Percentiles rank a stretch among this genome's conserved stretches.
phyloP scores from a whole-genome alignment of 2,888 invertebrate genomes.

The Tuta absoluta region DNA sequence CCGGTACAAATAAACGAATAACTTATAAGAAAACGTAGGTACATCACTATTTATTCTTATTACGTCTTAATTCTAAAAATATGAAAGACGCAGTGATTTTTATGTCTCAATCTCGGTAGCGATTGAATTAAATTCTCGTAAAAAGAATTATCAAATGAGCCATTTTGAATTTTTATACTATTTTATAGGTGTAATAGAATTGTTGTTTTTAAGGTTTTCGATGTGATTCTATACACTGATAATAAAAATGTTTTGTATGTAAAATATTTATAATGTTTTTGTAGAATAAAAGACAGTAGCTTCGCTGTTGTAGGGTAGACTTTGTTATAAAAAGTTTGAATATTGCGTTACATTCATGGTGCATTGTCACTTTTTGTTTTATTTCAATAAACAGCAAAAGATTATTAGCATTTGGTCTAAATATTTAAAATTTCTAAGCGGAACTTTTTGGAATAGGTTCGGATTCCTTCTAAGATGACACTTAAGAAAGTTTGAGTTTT shows the following conservation, averaged over 20 bases:
- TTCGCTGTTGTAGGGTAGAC: not conserved
- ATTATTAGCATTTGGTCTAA: too few relatives aligned
- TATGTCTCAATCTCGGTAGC: conserved; percentile 27
- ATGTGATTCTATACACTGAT: not conserved
- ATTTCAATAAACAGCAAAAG: too few relatives aligned
- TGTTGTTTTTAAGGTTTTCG: conserved; percentile 2
- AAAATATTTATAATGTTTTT: not conserved
- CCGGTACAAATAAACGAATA: too few relatives aligned
- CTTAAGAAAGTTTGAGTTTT: too few relatives aligned
- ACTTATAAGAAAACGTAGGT: not conserved
- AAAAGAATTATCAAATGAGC: conserved; percentile 29
- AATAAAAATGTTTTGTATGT: not conserved
- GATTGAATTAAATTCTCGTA: conserved; percentile 28
- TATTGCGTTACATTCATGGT: too few relatives aligned
- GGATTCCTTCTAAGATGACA: too few relatives aligned
- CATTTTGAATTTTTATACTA: conserved; percentile 20
- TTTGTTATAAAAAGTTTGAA: not conserved
- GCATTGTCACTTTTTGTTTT: too few relatives aligned
- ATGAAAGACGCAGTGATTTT: conserved; percentile 18
- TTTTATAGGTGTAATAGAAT: conserved; percentile 13
- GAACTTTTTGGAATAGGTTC: too few relatives aligned
- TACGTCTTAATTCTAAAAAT: conserved; percentile 25
- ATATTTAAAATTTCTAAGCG: too few relatives aligned
- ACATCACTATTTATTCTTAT: conserved; percentile 20
- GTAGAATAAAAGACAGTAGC: not conserved